Evolutionary conservation across 1,140 invertebrate species (phyloP), one percentile per base, ranked within the genome.

Genomic region (Coptotermes formosanus): DNA sequence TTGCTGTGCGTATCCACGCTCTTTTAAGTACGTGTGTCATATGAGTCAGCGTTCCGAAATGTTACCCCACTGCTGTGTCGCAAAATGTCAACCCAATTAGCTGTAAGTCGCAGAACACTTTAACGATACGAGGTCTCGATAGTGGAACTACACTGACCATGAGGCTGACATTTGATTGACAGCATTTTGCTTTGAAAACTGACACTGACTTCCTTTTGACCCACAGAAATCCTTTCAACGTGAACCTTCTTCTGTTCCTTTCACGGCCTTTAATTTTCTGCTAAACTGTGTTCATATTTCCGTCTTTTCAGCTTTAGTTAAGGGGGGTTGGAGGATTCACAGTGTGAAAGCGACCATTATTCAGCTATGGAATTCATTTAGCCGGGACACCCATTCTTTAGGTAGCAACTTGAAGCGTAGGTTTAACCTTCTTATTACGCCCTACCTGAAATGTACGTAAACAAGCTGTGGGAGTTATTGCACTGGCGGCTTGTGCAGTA

Each of bases 241-340:
- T 30, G 9, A 75, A 75, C 25, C 64, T 30, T 30, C n/a, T 75
- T n/a, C 64, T 75, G 30, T 75, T 75, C 64, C 52, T 75, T 30
- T 75, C 64, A 25, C n/a, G 25, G 25, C n/a, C 64, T 75, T n/a
- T 75, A 75, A 30, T 75, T 75, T 75, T 75, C 25, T 75, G 64
- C 64, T 75, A 75, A 75, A 75, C 64, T 75, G 64, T 75, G 64
- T 75, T 75, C 64, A 75, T 75, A 75, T 75, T 75, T 75, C 64
- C 64, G 19, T 75, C 64, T 30, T 75, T 75, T 75, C 64, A 75
- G 25, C 64, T 30, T 75, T 25, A 75, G 64, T 75, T 75, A 75
- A 30, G 25, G 64, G 64, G n/a, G 52, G 38, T 38, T 38, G 38
- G 38, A 38, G 52, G n/a, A 75, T 75, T 75, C 9, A 25, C 25